Evolutionary conservation across 2,113 vertebrate genomes (phyloP).

Genomic region (Oryzias celebensis): DNA sequence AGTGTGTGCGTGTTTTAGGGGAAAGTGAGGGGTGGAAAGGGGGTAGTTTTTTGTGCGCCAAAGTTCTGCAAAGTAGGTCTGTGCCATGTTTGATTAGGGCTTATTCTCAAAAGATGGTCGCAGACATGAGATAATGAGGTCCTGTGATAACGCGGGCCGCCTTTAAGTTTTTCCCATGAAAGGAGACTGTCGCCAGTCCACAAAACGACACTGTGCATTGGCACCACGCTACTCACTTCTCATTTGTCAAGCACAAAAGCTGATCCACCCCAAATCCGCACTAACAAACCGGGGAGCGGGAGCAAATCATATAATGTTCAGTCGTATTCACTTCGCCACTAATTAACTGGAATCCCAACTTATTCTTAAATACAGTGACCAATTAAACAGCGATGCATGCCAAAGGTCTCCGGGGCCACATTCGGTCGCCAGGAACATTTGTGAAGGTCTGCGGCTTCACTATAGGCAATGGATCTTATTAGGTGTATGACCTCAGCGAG

Average conservation of each 20-base stretch:
- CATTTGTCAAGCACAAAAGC: slow-evolving; percentile 91
- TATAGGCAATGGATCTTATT: slow-evolving; percentile 88
- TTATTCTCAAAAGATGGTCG: slow-evolving; percentile 80
- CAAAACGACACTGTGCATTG: slow-evolving; percentile 86
- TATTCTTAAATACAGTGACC: slow-evolving; percentile 83
- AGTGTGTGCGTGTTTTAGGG: slow-evolving; percentile 13
- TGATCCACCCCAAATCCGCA: slow-evolving; percentile 87
- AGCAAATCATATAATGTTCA: slow-evolving; percentile 87
- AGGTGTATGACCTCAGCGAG: slow-evolving; percentile 74
- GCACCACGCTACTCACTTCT: slow-evolving; percentile 90
- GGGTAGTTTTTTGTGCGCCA: slow-evolving; percentile 51
- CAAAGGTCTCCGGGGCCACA: slow-evolving; percentile 82
- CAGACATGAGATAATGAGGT: slow-evolving; percentile 90
- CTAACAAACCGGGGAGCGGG: slow-evolving; percentile 85
- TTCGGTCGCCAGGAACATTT: slow-evolving; percentile 80
- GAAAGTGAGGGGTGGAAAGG: slow-evolving; percentile 13
- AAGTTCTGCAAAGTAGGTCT: slow-evolving; percentile 71
- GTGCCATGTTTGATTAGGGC: slow-evolving; percentile 80
- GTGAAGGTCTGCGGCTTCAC: slow-evolving; percentile 83
- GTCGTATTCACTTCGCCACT: slow-evolving; percentile 87
- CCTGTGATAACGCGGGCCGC: slow-evolving; percentile 80
- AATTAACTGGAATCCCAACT: slow-evolving; percentile 95
- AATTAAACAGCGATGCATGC: slow-evolving; percentile 89
- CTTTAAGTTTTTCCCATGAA: slow-evolving; percentile 87
- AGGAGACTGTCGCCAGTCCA: slow-evolving; percentile 86